phyloP scores from a whole-genome alignment of 2,888 invertebrate species.

The Callosobruchus maculatus region DNA sequence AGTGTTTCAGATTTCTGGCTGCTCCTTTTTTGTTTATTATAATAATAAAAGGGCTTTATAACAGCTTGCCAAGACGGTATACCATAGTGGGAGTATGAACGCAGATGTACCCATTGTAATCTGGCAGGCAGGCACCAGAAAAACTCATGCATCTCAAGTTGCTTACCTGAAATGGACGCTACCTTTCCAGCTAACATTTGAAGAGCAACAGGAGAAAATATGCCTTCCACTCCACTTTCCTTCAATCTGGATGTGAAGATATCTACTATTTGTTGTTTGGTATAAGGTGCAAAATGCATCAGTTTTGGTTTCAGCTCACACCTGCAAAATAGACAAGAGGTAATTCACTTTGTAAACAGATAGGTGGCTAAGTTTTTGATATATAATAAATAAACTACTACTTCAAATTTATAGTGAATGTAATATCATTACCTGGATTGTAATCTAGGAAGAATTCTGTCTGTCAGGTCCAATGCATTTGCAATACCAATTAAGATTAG shows the following conservation, averaged over 20 bases:
- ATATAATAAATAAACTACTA: too few relatives aligned
- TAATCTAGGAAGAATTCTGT: slow-evolving; percentile 81
- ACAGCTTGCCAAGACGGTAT: too few relatives aligned
- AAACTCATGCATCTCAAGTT: too few relatives aligned
- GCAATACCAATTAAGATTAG: slow-evolving; percentile 88
- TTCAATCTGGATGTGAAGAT: slow-evolving; percentile 80
- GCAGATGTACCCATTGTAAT: too few relatives aligned
- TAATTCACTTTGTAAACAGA: too few relatives aligned
- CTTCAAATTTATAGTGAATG: too few relatives aligned
- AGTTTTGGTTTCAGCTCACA: slow-evolving; percentile 69
- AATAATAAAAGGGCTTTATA: too few relatives aligned
- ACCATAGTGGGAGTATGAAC: too few relatives aligned
- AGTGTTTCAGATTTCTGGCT: too few relatives aligned
- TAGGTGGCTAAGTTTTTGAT: too few relatives aligned
- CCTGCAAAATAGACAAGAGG: not conserved
- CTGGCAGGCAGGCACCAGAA: too few relatives aligned
- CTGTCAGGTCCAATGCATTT: slow-evolving; percentile 92
- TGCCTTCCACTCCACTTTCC: slow-evolving; percentile 62
- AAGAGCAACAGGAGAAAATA: slow-evolving; percentile 80
- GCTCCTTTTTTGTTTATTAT: too few relatives aligned
- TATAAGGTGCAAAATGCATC: slow-evolving; percentile 90
- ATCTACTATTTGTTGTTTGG: slow-evolving; percentile 80
- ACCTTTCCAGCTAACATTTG: slow-evolving; percentile 93
- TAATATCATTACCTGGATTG: slow-evolving; percentile 56
- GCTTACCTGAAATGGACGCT: slow-evolving; percentile 69